A percentile compares a stretch with the other conserved stretches of the same genome.
Conservation (phyloP, 2,113 vertebrate genomes). For the Cichladusa arquata region DNA sequence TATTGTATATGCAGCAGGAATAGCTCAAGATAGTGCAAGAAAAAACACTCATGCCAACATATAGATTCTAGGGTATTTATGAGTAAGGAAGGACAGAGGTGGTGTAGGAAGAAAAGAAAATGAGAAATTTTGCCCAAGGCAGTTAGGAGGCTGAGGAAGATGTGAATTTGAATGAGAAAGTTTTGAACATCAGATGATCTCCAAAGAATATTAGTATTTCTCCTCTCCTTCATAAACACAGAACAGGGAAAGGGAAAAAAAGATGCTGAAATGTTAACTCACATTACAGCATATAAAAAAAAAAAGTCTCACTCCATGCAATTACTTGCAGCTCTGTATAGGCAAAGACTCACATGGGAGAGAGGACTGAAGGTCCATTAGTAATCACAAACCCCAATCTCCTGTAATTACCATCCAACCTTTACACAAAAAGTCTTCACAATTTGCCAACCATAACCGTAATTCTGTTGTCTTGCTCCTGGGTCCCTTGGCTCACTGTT, state of each 20-base stretch:
- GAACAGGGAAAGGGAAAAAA: neutral
- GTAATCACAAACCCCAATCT: slow-evolving; percentile 41
- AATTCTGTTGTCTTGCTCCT: slow-evolving; percentile 50
- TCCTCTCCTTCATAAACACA: neutral
- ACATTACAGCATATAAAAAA: neutral
- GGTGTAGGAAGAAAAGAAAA: slow-evolving; percentile 15
- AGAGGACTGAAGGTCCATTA: neutral
- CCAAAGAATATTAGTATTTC: neutral
- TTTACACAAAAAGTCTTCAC: slow-evolving; percentile 52
- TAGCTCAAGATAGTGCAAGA: slow-evolving; percentile 23
- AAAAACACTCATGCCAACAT: slow-evolving; percentile 13
- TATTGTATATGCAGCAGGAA: slow-evolving; percentile 13
- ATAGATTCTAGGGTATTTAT: slow-evolving; percentile 30
- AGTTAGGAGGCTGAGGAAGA: neutral
- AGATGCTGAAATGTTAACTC: neutral
- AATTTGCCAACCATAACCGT: slow-evolving; percentile 8
- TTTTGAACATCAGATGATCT: neutral
- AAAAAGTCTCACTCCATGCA: neutral
- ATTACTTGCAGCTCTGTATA: neutral
- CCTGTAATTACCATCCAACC: slow-evolving; percentile 39
- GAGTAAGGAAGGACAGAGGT: slow-evolving; percentile 12
- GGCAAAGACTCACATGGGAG: slow-evolving; percentile 21
- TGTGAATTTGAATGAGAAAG: neutral
- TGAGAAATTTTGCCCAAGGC: neutral
- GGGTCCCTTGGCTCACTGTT: neutral